Percentiles rank a stretch among this genome's conserved stretches.
Evolutionary conservation across 1,140 invertebrate genomes (phyloP).

Genomic region (Aphaenogaster floridana): DNA sequence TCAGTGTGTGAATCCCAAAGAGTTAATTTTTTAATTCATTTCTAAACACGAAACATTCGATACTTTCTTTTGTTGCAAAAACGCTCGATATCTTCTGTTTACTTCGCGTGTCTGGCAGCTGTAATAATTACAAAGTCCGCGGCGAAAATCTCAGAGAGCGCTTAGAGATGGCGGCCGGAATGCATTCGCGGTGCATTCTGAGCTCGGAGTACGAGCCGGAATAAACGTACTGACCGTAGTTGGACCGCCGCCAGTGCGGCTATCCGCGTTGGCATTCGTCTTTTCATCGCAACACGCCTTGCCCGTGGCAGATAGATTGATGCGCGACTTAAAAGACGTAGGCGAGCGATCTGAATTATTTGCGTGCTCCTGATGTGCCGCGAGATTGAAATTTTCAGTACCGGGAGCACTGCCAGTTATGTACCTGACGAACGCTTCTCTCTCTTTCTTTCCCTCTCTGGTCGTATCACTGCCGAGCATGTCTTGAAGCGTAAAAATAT

Average conservation of each 20-base stretch:
- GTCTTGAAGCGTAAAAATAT: constrained; percentile 62
- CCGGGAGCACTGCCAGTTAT: constrained; percentile 62
- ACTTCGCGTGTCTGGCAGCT: neutral
- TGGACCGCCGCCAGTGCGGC: constrained; percentile 79
- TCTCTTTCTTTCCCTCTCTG: constrained; percentile 24
- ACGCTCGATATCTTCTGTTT: neutral
- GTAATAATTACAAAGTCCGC: constrained; percentile 37
- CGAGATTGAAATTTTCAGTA: constrained; percentile 74
- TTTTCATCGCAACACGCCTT: constrained; percentile 81
- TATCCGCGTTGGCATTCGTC: constrained; percentile 80
- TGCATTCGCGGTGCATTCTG: constrained; percentile 52
- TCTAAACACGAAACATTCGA: neutral
- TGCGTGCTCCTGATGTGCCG: constrained; percentile 63
- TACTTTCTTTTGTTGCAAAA: neutral
- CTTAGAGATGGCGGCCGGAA: constrained; percentile 39
- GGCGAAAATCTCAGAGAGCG: constrained; percentile 38
- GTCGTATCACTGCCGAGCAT: constrained; percentile 42
- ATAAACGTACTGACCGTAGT: constrained; percentile 67
- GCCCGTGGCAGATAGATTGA: constrained; percentile 79
- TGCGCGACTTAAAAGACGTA: constrained; percentile 79
- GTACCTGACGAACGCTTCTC: constrained; percentile 45
- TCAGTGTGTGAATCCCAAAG: too few species aligned
- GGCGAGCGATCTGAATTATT: constrained; percentile 79
- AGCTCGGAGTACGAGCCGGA: constrained; percentile 50
- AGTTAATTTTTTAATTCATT: neutral